These are phyloP conservation scores for Allolobophora icterica DNA, from an alignment of 2,888 invertebrate genomes.

Conservation along the genomic window DNA sequence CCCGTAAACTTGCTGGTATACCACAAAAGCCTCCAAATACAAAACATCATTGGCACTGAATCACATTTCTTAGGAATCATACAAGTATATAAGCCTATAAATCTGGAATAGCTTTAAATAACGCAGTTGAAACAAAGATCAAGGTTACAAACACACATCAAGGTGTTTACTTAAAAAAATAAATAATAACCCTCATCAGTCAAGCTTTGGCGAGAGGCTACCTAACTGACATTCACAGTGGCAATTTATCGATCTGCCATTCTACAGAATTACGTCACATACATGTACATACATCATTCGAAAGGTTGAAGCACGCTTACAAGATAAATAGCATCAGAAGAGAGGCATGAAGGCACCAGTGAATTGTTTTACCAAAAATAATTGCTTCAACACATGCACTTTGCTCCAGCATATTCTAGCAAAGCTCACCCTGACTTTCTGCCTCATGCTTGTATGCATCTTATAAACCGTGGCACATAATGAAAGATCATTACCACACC, in stretches of 20 bases:
- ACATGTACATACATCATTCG: neutral
- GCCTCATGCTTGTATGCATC: neutral
- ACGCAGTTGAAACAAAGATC: neutral
- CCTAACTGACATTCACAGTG: neutral
- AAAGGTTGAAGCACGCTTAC: neutral
- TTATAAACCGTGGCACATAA: neutral
- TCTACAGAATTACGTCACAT: too few species aligned
- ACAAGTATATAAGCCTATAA: neutral
- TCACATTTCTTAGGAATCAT: neutral
- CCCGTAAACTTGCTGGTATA: slow-evolving; percentile 8
- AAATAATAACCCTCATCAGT: neutral
- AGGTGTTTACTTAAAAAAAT: neutral
- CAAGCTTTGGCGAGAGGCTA: neutral
- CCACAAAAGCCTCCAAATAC: neutral
- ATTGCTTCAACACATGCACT: neutral
- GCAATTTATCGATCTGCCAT: neutral
- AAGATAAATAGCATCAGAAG: neutral
- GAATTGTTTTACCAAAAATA: neutral
- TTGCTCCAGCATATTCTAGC: neutral
- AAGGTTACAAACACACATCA: neutral
- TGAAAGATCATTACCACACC: neutral
- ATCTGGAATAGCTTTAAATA: neutral
- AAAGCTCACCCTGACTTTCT: neutral
- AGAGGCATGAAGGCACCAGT: neutral
- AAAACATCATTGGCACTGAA: slow-evolving; percentile 6